Evolutionary conservation across 2,113 vertebrate genomes (phyloP).

Genomic region (Rhabdornis inornatus): DNA sequence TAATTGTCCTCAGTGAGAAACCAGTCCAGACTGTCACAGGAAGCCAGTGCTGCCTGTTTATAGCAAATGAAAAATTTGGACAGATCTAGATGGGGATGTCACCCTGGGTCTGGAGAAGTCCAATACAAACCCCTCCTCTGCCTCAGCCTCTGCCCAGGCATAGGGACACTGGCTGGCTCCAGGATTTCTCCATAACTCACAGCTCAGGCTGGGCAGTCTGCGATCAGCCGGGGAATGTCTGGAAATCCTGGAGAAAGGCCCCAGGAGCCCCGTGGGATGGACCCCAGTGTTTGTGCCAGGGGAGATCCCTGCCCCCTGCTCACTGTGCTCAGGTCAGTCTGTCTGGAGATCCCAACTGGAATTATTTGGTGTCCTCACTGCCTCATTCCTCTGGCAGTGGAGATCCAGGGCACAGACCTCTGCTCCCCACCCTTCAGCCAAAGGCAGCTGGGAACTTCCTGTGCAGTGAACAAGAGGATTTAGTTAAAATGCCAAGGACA

Average conservation of each 20-base stretch:
- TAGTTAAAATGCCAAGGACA: neutral
- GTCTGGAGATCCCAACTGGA: neutral
- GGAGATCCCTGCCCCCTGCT: neutral
- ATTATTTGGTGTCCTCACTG: neutral
- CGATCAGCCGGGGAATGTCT: neutral
- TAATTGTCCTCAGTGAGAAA: neutral
- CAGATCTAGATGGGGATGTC: neutral
- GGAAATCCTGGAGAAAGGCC: neutral
- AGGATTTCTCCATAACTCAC: neutral
- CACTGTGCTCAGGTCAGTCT: neutral
- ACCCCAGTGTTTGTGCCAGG: accelerated
- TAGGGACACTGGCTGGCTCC: neutral
- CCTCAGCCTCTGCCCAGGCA: neutral
- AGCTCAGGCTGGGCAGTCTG: neutral
- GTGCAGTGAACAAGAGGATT: neutral
- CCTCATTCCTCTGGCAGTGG: neutral
- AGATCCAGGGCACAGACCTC: neutral
- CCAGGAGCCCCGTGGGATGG: neutral
- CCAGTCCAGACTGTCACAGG: neutral
- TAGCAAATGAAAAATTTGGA: neutral
- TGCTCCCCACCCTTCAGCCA: neutral
- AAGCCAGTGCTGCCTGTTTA: neutral
- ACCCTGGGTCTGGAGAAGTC: neutral
- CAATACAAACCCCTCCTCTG: neutral
- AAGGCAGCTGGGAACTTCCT: neutral